phyloP scores from a whole-genome alignment of 2,888 invertebrate genomes.

The Latrodectus hesperus region DNA sequence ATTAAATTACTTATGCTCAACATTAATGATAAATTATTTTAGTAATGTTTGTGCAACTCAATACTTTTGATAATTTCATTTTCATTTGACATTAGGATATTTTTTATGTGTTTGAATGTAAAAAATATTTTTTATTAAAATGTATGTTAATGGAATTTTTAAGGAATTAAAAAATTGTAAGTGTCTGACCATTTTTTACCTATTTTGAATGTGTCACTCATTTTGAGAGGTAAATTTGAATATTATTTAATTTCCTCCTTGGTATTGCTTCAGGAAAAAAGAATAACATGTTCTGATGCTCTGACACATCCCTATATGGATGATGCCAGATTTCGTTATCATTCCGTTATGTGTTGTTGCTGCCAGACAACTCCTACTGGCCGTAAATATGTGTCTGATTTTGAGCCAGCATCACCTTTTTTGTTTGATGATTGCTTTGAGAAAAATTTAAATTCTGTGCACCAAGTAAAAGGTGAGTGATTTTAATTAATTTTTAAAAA shows the following conservation, averaged over 20 bases:
- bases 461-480: constrained; percentile 92
- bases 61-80: no score
- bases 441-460: constrained; percentile 91
- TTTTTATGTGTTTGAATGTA: no score
- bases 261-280: constrained; percentile 83
- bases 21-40: no score
- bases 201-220: no score
- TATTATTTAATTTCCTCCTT: background rate
- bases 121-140: no score
- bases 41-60: no score
- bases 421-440: constrained; percentile 98
- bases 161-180: no score
- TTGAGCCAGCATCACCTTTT: constrained; percentile 92
- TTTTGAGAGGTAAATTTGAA: no score
- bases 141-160: no score
- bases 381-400: constrained; percentile 91
- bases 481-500: background rate
- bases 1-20: no score
- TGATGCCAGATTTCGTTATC: constrained; percentile 97
- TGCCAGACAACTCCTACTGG: constrained; percentile 85
- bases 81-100: no score
- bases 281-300: constrained; percentile 95
- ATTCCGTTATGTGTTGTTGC: constrained; percentile 99
- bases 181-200: no score
- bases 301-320: constrained; percentile 97